Percentiles rank a stretch among this genome's conserved stretches.
Evolutionary conservation across 2,113 vertebrate genomes (phyloP).

Genomic region (Silurus asotus): DNA sequence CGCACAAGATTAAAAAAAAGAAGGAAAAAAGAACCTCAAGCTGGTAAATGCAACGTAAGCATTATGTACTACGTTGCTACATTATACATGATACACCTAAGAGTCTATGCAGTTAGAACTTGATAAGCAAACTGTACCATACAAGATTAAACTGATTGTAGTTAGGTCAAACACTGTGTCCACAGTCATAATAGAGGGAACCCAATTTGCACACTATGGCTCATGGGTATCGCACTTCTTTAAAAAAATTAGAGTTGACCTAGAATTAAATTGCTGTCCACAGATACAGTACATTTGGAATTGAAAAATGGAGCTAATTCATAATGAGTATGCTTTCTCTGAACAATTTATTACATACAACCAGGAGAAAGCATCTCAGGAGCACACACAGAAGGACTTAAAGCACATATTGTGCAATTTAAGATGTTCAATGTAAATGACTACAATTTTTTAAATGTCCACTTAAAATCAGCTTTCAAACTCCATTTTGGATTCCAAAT

Average conservation of each 20-base stretch:
- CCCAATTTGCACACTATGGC: not conserved
- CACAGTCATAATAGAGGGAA: not conserved
- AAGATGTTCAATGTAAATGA: not conserved
- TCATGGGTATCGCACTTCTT: not conserved
- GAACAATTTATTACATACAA: not conserved
- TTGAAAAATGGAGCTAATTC: not conserved
- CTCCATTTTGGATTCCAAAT: not conserved
- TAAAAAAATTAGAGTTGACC: slow-evolving; percentile 17
- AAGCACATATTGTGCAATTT: not conserved
- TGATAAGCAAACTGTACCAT: slow-evolving; percentile 10
- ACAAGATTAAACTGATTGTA: not conserved
- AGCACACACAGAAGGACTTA: not conserved
- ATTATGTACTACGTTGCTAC: not conserved
- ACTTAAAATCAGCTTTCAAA: not conserved
- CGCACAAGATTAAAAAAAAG: too few relatives aligned
- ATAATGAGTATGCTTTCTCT: not conserved
- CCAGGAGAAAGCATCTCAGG: not conserved
- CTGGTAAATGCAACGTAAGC: not conserved
- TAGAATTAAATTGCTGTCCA: not conserved
- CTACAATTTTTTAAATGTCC: not conserved
- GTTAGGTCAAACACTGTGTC: not conserved
- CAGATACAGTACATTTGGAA: not conserved
- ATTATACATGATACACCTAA: not conserved
- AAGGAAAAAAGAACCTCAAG: not conserved
- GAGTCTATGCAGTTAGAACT: not conserved